Evolutionary conservation across 1,140 invertebrate genomes (phyloP).

Genomic region (Ditylenchus dipsaci): DNA sequence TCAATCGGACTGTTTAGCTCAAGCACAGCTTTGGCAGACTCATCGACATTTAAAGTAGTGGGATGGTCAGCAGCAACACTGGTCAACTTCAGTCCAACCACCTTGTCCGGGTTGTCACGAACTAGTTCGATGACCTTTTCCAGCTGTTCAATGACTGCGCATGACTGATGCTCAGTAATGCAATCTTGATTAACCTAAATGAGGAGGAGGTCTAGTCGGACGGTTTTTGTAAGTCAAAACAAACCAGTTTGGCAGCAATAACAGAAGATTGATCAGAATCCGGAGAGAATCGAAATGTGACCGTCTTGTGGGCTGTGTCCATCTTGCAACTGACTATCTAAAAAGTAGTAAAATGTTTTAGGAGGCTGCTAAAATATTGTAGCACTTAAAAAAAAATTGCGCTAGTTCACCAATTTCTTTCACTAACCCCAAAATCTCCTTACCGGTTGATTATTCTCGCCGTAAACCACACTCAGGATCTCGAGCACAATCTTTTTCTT

Average conservation of each 20-base stretch:
- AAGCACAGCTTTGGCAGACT: background rate
- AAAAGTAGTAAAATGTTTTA: no score
- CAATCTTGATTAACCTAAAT: conserved; percentile 50
- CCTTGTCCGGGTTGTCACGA: conserved; percentile 41
- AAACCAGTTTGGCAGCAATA: conserved; percentile 45
- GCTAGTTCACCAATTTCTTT: no score
- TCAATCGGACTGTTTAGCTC: background rate
- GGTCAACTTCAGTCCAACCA: conserved; percentile 42
- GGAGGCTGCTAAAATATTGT: no score
- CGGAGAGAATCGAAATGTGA: conserved; percentile 52
- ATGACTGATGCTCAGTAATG: conserved; percentile 31
- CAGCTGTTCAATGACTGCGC: conserved; percentile 44
- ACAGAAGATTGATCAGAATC: conserved; percentile 44
- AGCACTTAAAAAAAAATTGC: no score
- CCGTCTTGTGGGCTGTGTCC: conserved; percentile 53
- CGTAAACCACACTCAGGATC: conserved; percentile 42
- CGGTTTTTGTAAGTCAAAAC: background rate
- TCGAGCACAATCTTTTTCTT: conserved; percentile 50
- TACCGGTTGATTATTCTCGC: conserved; percentile 42
- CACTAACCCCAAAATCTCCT: background rate
- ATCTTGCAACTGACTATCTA: conserved; percentile 51
- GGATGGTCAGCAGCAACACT: conserved; percentile 11
- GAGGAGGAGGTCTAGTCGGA: background rate
- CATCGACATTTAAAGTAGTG: background rate
- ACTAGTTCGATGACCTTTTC: conserved; percentile 48